A percentile compares a stretch with the other conserved stretches of the same genome.
phyloP scores from a whole-genome alignment of 2,888 invertebrate species.

The Selenia dentaria region DNA sequence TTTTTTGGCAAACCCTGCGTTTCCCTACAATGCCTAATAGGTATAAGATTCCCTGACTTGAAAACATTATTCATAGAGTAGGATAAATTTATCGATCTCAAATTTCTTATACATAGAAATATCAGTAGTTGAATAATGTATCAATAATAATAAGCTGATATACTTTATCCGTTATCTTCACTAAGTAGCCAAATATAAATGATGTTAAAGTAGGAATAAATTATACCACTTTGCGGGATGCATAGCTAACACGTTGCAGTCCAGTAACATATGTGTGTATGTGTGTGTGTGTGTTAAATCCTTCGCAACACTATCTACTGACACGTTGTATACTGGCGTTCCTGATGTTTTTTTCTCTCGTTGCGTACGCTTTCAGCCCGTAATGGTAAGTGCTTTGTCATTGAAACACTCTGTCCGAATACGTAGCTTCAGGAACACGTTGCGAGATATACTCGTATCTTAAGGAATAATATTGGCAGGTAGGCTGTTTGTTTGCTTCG shows the following conservation, averaged over 20 bases:
- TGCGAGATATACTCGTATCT: conserved; percentile 25
- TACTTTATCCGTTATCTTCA: no score
- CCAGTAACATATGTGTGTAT: neutral
- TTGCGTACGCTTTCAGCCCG: conserved; percentile 47
- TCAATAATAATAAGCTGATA: no score
- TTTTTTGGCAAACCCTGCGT: no score
- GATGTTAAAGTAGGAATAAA: no score
- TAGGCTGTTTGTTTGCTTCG: neutral
- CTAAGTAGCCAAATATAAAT: no score
- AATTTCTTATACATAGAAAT: no score
- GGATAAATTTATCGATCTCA: no score
- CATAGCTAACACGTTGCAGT: neutral
- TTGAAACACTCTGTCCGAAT: conserved; percentile 32
- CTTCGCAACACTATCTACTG: neutral
- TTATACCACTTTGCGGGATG: neutral
- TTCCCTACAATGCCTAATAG: no score
- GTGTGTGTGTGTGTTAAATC: neutral
- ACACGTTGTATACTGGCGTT: conserved; percentile 14
- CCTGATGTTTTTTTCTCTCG: conserved; percentile 42
- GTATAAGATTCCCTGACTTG: no score
- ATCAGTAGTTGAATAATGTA: no score
- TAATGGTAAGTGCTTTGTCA: conserved; percentile 56
- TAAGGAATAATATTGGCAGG: conserved; percentile 2
- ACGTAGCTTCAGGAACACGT: conserved; percentile 18
- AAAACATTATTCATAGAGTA: no score